Conservation (phyloP, 2,797 vertebrate genomes). For the Rachycentron canadum region DNA sequence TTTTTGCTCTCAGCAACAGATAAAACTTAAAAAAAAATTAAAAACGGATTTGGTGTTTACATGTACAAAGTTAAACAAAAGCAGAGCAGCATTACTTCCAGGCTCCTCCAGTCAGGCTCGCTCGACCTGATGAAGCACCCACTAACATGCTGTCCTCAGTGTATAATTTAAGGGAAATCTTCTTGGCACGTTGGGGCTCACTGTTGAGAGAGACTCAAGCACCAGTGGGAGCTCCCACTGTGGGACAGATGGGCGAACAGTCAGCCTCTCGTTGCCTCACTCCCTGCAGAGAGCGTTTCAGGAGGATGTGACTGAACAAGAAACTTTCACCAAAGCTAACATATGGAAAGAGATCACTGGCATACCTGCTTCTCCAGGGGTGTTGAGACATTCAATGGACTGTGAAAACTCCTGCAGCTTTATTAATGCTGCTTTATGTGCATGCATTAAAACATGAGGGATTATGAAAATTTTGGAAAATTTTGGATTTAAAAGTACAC, state of each 20-base stretch:
- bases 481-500: too few relatives aligned
- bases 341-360: constrained; percentile 15
- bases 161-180: constrained; percentile 37
- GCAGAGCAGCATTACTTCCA: neutral
- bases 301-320: constrained; percentile 10
- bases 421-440: constrained; percentile 8
- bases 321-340: constrained; percentile 31
- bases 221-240: constrained; percentile 22
- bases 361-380: neutral
- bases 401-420: constrained; percentile 12
- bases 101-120: neutral
- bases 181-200: constrained; percentile 18
- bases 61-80: neutral
- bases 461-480: too few relatives aligned
- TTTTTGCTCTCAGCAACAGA: neutral
- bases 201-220: constrained; percentile 30
- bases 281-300: constrained; percentile 36
- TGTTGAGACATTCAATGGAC: neutral
- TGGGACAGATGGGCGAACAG: constrained; percentile 50
- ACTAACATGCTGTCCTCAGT: neutral
- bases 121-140: neutral
- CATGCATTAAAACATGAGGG: neutral
- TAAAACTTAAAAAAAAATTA: too few relatives aligned
- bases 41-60: neutral
- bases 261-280: neutral